Conservation (phyloP, 2,113 vertebrate genomes). For the Thalassoma bifasciatum region DNA sequence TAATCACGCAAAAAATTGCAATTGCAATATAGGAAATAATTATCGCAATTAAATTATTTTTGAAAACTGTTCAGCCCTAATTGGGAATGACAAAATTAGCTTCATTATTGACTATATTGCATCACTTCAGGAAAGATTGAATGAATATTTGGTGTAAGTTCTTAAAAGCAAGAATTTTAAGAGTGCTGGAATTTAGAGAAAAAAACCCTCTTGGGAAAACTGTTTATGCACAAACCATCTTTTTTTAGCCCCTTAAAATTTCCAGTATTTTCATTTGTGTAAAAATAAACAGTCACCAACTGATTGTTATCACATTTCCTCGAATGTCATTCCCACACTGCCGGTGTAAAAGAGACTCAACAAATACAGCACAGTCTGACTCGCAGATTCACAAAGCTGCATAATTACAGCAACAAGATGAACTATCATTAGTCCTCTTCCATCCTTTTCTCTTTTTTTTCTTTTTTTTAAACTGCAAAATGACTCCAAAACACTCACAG, state of each 20-base stretch:
- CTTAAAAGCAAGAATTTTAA: too few relatives aligned
- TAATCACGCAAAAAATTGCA: too few relatives aligned
- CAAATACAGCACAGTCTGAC: slow-evolving; percentile 1
- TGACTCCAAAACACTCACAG: slow-evolving; percentile 11
- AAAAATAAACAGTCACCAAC: slow-evolving; percentile 43
- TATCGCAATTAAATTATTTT: too few relatives aligned
- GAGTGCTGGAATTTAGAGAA: neutral
- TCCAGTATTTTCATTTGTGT: slow-evolving; percentile 33
- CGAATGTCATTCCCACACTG: slow-evolving; percentile 28
- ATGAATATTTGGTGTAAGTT: too few relatives aligned
- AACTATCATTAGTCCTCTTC: slow-evolving; percentile 35
- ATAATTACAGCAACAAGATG: slow-evolving; percentile 32
- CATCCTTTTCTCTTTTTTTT: too few relatives aligned
- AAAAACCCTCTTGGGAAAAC: neutral
- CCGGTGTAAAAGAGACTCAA: slow-evolving; percentile 1
- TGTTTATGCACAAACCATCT: slow-evolving; percentile 26
- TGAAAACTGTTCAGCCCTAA: too few relatives aligned
- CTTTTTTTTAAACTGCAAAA: slow-evolving; percentile 17
- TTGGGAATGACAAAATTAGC: too few relatives aligned
- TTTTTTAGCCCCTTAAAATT: slow-evolving; percentile 10
- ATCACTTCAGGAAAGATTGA: too few relatives aligned
- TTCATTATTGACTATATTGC: too few relatives aligned
- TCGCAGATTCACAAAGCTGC: slow-evolving; percentile 11
- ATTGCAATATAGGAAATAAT: too few relatives aligned
- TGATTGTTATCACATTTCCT: slow-evolving; percentile 35